Base-by-base conservation (phyloP, 2,113 vertebrate species). In the Tenrec ecaudatus region DNA sequence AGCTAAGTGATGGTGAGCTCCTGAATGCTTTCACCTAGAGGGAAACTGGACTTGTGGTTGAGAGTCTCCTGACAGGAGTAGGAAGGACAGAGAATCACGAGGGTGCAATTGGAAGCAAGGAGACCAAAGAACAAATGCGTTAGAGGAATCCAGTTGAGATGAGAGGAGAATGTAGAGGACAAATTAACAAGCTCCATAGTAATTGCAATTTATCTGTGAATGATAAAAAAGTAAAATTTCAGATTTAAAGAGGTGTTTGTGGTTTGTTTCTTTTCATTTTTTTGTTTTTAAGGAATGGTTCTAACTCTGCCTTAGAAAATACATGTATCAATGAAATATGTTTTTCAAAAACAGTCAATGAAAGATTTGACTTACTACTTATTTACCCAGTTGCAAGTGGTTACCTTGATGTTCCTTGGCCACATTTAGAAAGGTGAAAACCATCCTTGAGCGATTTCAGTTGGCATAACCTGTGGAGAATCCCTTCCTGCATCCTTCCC, bases 261-360 rank as follows among this genome's bases (percentile, higher is more conserved):
- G 40, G 40, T 40, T 40, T 40, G 40, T 40, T 40, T 40, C 40
- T 40, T 40, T 40, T 40, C 40, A 7, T 40, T 40, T 40, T 3
- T 40, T 40, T 40, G 40, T 68, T 82, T 91, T 83, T 88, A 66
- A 64, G 73, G 58, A 73, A 15, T 27, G 53, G 23, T 69, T 75
- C 6, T 92, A 36, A 73, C 53, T 86, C 33, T 89, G 60, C 53
- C 31, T 87, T 92, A 64, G 60, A 91, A 89, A 93, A 89, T 33
- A 80, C 58, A 73, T 53, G 29, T 38, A 36, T 29, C 68, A 29
- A 19, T 87, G 40, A 40, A 40, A 40, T 40, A 40, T 40, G 40
- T 40, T 40, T 40, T 40, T 40, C 40, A 40, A 40, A 40, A 40
- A 40, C 3, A 40, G 40, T 3, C 40, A 40, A 40, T 40, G 40